Evolutionary conservation across 1,140 invertebrate species (phyloP).

Genomic region (Thaumatotibia leucotreta): DNA sequence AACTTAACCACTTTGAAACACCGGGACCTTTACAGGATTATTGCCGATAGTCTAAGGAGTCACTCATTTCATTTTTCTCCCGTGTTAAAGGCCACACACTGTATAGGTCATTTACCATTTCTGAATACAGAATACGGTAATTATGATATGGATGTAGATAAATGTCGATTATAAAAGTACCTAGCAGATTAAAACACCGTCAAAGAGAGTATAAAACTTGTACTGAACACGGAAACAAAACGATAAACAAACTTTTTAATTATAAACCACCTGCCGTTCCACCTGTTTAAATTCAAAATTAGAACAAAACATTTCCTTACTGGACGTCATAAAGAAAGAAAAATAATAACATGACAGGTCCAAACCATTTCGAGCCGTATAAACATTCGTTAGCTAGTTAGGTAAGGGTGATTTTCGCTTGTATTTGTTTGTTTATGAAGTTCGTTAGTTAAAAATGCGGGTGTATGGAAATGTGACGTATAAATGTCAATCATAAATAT

Average conservation of each 20-base stretch:
- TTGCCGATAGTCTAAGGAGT: no score
- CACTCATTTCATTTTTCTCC: no score
- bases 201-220: background rate
- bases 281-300: conserved; percentile 2
- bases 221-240: background rate
- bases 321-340: background rate
- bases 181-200: no score
- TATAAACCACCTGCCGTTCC: background rate
- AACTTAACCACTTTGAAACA: no score
- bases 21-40: no score
- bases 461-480: background rate
- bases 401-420: background rate
- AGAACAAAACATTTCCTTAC: background rate
- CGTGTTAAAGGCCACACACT: no score
- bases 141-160: no score
- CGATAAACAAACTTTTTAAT: background rate
- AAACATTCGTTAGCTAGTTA: no score
- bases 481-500: background rate
- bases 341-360: background rate
- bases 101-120: no score
- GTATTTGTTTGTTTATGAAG: background rate
- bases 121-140: no score
- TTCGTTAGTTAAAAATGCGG: background rate
- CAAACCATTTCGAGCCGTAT: background rate
- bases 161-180: no score